Evolutionary conservation across 53 echinoderm and acorn worm genomes (phyloP), one percentile per base, ranked within the genome.

Genomic region (Echinometra lucunter): DNA sequence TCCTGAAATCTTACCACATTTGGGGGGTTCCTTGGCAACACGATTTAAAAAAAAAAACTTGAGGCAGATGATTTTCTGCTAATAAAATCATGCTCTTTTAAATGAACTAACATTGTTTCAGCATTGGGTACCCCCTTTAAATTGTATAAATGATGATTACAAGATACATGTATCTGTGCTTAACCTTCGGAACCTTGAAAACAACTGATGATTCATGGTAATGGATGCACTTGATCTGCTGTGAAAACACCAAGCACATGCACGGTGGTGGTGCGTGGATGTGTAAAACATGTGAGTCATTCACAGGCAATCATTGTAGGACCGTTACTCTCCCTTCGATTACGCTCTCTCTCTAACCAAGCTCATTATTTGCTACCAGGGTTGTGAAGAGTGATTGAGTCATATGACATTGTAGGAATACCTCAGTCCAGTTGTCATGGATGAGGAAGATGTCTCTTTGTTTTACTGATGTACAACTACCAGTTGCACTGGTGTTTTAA

Each of bases 141-240:
- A n/a, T n/a, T n/a, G n/a, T n/a, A 47, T 6, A 47, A 9, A 6
- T 47, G 49, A 47, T 11, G 53, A 53, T 53, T 9, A 11, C 53
- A 11, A 53, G 4, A 49, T 28, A 70, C 30, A 70, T 70, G 70
- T 70, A 70, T 25, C 6, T 1, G 66, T 35, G 35, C 35, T 42
- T 5, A 30, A 5, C 35, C 23, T 30, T 34, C 34, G 5, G 15
- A 3, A 78, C 78, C 78, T 18, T 78, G 40, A 42, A 78, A 19
- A 78, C 78, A 78, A 78, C 19, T 4, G 78, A 78, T 78, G 78
- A 78, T 78, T 78, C 40, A 78, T 19, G 21, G 78, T 78, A 78
- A 18, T 78, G 17, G 78, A 78, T 38, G 78, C 78, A 38, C 38
- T 21, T 78, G 37, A 78, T 10, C 32, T 30, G 9, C 69, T 69